Base-by-base conservation (phyloP, 2,888 invertebrate species). In the Melanargia galathea region DNA sequence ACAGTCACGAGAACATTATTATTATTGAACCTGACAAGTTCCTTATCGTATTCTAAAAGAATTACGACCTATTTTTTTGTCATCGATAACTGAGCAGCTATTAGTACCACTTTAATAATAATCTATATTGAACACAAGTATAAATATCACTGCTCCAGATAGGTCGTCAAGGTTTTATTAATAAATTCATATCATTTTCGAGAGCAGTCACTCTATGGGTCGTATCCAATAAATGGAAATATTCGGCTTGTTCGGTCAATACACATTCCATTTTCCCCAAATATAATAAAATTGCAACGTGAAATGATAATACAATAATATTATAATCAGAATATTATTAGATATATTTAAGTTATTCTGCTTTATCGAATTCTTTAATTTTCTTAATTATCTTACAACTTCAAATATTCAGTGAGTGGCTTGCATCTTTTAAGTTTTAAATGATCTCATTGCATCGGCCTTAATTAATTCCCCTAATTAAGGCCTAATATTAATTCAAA, bases 211-310 rank as follows among this genome's bases (percentile, higher is more conserved):
- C 18, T 65, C 72, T 72, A 67, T 66, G 71, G 74, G 71, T 69
- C 72, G 64, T 63, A 67, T 67, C 68, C 69, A 71, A 68, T 69
- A 70, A 67, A 73, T 65, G 65, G 61, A 77, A 70, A 77, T 77
- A 74, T 76, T 73, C 68, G 70, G 52, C 33, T 3, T 18, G 70
- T 57, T 54, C 68, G 66, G 58, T 68, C 71, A 35, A 33, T 63
- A 65, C 65, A 71, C 72, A 71, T 68, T 69, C 70, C 67, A 56
- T 65, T 68, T 8, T 22, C 7, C 49, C 10, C 49, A 22, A 24
- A 33, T 24, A 35, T 18, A 33, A 7, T 51, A 30, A 18, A 18
- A 33, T 20, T 11, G 35, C 30, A 52, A 18, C 51, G 10, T 51
- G 20, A 18, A 20, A 11, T 11, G 33, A 20, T 51, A 33, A 24